Conservation (phyloP, 2,797 vertebrate species). For the Lophura swinhoii region DNA sequence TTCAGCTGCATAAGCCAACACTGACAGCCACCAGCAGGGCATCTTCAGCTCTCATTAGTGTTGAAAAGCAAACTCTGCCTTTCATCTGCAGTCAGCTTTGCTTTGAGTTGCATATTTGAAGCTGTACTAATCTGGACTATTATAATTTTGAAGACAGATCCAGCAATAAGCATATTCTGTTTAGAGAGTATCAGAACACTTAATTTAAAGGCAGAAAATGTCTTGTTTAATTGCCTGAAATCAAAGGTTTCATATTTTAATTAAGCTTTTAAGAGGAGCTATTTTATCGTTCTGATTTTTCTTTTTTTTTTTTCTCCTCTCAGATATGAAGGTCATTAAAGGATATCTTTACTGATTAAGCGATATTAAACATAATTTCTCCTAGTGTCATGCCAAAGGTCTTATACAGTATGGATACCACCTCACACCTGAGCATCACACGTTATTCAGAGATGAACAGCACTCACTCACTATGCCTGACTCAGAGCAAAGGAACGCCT, state of each 20-base stretch:
- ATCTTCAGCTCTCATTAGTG: conserved; percentile 7
- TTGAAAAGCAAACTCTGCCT: conserved; percentile 1
- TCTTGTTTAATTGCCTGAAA: conserved; percentile 59
- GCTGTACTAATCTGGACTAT: not conserved
- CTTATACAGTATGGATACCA: not conserved
- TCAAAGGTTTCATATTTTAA: conserved; percentile 67
- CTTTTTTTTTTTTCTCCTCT: not conserved
- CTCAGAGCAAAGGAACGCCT: not conserved
- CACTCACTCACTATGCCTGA: not conserved
- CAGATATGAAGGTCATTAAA: conserved; percentile 46
- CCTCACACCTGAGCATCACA: not conserved
- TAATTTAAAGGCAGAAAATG: conserved; percentile 52
- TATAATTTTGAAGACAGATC: not conserved
- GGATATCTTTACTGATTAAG: conserved; percentile 12
- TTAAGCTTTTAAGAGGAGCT: conserved; percentile 52
- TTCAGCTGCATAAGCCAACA: not conserved
- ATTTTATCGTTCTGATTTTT: not conserved
- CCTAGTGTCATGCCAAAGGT: not conserved
- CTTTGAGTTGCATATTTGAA: conserved; percentile 55
- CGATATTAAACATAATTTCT: not conserved
- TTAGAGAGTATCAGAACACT: not conserved
- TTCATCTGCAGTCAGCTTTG: not conserved
- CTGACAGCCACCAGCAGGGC: not conserved
- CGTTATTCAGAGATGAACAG: not conserved
- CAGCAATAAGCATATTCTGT: conserved; percentile 13